phyloP scores from a whole-genome alignment of 2,797 vertebrate genomes.

The Chaetophractus vellerosus region DNA sequence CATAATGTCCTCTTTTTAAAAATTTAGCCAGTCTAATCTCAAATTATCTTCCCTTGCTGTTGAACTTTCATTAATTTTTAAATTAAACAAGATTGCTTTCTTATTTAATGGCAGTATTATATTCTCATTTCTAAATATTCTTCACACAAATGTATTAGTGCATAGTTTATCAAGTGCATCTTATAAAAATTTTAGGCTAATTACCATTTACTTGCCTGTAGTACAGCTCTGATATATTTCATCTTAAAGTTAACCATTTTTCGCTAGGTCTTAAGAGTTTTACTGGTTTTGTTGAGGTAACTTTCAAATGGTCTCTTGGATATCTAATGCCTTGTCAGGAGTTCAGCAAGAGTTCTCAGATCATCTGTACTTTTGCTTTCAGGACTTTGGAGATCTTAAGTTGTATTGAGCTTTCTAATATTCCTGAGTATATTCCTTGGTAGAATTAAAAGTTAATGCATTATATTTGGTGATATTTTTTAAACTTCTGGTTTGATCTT shows the following conservation, averaged over 20 bases:
- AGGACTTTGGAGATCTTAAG: conserved; percentile 55
- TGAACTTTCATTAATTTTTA: conserved; percentile 52
- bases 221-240: background rate
- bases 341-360: conserved; percentile 70
- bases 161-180: conserved; percentile 30
- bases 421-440: conserved; percentile 63
- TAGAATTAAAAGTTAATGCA: conserved; percentile 64
- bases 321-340: conserved; percentile 70
- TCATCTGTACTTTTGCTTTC: conserved; percentile 67
- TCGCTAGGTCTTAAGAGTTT: conserved; percentile 58
- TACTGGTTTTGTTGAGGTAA: conserved; percentile 65
- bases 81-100: background rate
- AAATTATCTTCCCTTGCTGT: background rate
- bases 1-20: background rate
- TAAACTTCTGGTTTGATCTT: conserved; percentile 37
- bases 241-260: conserved; percentile 59
- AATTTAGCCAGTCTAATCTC: background rate
- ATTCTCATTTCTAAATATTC: conserved; percentile 39
- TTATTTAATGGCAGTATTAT: conserved; percentile 56
- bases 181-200: conserved; percentile 40
- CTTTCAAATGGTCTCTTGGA: conserved; percentile 24
- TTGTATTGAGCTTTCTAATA: conserved; percentile 64
- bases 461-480: conserved; percentile 60
- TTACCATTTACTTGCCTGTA: conserved; percentile 16
- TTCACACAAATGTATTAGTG: conserved; percentile 46